phyloP scores from a whole-genome alignment of 1,140 invertebrate species.

The Reticulitermes speratus region DNA sequence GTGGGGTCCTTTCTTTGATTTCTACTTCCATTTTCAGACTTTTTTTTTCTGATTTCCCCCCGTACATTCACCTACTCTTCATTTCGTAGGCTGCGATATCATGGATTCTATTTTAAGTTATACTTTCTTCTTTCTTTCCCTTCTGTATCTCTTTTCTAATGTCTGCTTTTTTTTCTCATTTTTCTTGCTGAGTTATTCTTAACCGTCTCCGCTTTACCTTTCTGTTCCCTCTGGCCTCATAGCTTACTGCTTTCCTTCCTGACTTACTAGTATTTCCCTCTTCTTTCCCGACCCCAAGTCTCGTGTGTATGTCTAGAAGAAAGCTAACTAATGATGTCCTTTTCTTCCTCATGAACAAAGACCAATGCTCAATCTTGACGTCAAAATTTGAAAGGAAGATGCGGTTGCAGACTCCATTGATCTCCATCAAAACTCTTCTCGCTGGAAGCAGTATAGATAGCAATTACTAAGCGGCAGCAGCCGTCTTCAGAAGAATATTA shows the following conservation, averaged over 20 bases:
- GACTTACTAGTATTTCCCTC: not conserved
- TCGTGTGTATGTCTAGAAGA: not conserved
- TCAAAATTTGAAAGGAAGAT: slow-evolving; percentile 14
- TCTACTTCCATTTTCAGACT: not conserved
- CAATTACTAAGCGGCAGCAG: not conserved
- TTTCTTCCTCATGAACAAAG: not conserved
- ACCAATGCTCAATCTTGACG: not conserved
- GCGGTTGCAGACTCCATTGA: not conserved
- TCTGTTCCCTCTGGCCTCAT: not conserved
- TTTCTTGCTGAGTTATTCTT: not conserved
- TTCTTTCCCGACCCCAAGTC: not conserved
- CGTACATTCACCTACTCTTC: not conserved
- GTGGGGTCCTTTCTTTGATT: too few species aligned
- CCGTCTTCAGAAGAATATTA: too few species aligned
- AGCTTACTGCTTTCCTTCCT: not conserved
- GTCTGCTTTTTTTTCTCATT: not conserved
- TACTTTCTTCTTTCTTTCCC: not conserved
- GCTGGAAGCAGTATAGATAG: not conserved
- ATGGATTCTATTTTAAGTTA: not conserved
- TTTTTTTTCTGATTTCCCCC: not conserved
- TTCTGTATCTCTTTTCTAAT: not conserved
- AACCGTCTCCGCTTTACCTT: not conserved
- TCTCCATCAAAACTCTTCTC: not conserved
- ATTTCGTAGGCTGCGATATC: not conserved
- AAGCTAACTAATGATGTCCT: slow-evolving; percentile 17